phyloP scores from a whole-genome alignment of 2,797 vertebrate species.

The Xenopus petersii region DNA sequence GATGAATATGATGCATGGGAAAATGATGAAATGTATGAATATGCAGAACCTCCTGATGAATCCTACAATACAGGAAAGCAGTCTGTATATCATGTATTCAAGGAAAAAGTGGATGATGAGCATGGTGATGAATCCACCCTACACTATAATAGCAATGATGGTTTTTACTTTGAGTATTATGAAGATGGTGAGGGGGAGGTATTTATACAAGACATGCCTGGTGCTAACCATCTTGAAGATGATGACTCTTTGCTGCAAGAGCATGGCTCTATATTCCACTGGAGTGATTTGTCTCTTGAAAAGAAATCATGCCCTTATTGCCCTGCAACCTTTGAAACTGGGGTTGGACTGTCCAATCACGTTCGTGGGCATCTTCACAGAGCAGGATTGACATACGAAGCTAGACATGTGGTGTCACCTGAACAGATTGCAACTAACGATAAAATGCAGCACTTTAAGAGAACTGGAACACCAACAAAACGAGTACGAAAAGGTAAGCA shows the following conservation, averaged over 20 bases:
- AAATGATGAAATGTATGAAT: slow-evolving; percentile 73
- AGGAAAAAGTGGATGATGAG: slow-evolving; percentile 61
- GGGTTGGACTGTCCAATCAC: slow-evolving; percentile 95
- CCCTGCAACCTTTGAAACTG: slow-evolving; percentile 93
- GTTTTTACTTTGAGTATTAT: slow-evolving; percentile 78
- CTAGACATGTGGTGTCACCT: slow-evolving; percentile 85
- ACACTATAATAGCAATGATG: slow-evolving; percentile 72
- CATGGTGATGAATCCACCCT: slow-evolving; percentile 64
- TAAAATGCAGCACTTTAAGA: slow-evolving; percentile 85
- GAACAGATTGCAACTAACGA: slow-evolving; percentile 90
- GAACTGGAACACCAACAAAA: slow-evolving; percentile 78
- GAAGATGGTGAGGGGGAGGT: slow-evolving; percentile 66
- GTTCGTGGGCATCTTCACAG: slow-evolving; percentile 93
- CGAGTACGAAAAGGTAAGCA: slow-evolving; percentile 87
- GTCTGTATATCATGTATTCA: slow-evolving; percentile 71
- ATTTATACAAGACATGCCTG: slow-evolving; percentile 72
- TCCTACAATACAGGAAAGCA: slow-evolving; percentile 71
- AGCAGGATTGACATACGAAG: slow-evolving; percentile 88
- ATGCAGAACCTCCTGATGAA: slow-evolving; percentile 71
- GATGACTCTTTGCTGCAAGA: slow-evolving; percentile 69
- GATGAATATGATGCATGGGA: slow-evolving; percentile 78
- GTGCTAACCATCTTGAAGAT: slow-evolving; percentile 71
- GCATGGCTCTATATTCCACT: slow-evolving; percentile 74
- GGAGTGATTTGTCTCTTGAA: slow-evolving; percentile 76
- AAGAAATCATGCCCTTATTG: slow-evolving; percentile 86